Percentiles rank a stretch among this genome's conserved stretches.
Evolutionary conservation across 92 coral and sea anemone genomes (phyloP).

Genomic region (Porites cylindrica): DNA sequence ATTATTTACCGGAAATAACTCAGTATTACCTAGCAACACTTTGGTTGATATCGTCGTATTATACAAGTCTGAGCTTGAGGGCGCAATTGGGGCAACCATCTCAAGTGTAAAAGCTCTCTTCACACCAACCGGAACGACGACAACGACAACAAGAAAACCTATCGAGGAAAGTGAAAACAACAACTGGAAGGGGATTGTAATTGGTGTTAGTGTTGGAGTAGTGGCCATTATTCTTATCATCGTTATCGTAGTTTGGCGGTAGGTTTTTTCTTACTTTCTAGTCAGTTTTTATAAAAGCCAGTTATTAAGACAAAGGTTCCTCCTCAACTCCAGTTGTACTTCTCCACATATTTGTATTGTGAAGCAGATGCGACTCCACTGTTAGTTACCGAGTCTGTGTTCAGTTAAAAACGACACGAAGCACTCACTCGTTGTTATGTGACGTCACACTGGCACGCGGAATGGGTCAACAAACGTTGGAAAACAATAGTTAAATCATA

Average conservation of each 20-base stretch:
- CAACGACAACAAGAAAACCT: not conserved
- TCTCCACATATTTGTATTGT: no score
- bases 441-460: no score
- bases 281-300: not conserved
- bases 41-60: not conserved
- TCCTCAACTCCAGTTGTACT: no score
- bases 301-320: no score
- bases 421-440: no score
- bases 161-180: not conserved
- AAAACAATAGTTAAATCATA: no score
- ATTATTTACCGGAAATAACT: not conserved
- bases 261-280: not conserved
- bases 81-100: conserved; percentile 19
- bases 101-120: not conserved
- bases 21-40: conserved; percentile 18
- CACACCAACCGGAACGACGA: not conserved
- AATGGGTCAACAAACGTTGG: no score
- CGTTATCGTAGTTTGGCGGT: not conserved
- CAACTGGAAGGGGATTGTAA: conserved; percentile 11
- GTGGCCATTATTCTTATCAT: not conserved
- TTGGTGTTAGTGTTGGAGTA: conserved; percentile 14
- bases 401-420: no score
- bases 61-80: conserved; percentile 21
- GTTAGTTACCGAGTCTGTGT: no score
- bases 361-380: no score